Percentiles rank a stretch among this genome's conserved stretches.
Conservation (phyloP, 2,888 invertebrate genomes). For the Tenthredo mesomela region DNA sequence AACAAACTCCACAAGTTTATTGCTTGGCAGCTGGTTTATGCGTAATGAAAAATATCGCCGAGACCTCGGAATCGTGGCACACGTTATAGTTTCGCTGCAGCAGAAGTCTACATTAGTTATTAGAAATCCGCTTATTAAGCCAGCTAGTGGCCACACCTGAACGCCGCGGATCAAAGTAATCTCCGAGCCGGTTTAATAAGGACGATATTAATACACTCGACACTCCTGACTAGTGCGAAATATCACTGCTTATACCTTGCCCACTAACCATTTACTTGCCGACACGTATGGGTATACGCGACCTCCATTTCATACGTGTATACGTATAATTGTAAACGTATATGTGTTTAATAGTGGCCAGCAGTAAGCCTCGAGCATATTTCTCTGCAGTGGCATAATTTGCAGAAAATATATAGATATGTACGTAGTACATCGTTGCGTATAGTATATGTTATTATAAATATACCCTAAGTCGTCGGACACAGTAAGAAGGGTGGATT, state of each 20-base stretch:
- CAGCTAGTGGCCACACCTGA: slow-evolving; percentile 63
- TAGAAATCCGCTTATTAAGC: slow-evolving; percentile 65
- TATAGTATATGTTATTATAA: not conserved
- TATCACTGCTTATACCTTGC: slow-evolving; percentile 55
- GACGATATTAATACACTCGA: slow-evolving; percentile 66
- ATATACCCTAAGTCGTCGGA: not conserved
- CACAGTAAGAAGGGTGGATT: not conserved
- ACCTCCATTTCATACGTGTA: slow-evolving; percentile 33
- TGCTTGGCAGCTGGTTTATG: slow-evolving; percentile 42
- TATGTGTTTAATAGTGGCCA: not conserved
- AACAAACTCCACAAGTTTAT: slow-evolving; percentile 35
- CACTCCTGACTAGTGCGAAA: slow-evolving; percentile 53
- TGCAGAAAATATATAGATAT: not conserved
- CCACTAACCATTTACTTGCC: slow-evolving; percentile 48
- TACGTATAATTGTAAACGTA: not conserved
- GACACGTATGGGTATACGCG: slow-evolving; percentile 32
- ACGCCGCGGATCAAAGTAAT: slow-evolving; percentile 61
- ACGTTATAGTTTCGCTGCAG: slow-evolving; percentile 51
- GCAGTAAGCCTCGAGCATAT: slow-evolving; percentile 24
- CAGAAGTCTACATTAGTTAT: slow-evolving; percentile 54
- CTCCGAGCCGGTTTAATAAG: slow-evolving; percentile 65
- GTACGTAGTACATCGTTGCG: not conserved
- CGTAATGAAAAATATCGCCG: not conserved
- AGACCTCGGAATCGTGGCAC: slow-evolving; percentile 14
- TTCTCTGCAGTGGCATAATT: not conserved